Base-by-base conservation (phyloP, 2,797 vertebrate species). In the Enteromius fasciolatus region DNA sequence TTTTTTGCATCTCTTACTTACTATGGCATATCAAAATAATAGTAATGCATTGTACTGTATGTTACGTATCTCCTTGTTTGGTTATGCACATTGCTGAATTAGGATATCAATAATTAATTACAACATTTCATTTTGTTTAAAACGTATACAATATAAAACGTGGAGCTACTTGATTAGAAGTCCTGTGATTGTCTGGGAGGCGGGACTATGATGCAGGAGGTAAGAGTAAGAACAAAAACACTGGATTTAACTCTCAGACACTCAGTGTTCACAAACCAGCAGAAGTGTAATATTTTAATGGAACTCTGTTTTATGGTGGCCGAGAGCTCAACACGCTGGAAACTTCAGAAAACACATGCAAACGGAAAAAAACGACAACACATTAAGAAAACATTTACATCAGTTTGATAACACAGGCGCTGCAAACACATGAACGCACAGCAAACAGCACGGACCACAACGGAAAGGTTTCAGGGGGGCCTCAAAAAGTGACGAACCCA, bases 111-210 rank as follows among this genome's bases (percentile, higher is more conserved):
- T 12, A 50, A 50, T 50, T 2, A 28, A 72, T 48, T 72, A 11
- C 23, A 72, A 6, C 25, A 72, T 44, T 67, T 67, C 0, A 67
- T 39, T 69, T 69, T 25, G 64, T n/a, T 12, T 39, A n/a, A 68
- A 15, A 70, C 18, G 68, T 48, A 28, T 15, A 48, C 1, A 1
- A 18, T 70, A 48, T 33, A 33, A 52, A 70, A 33, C 7, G 28
- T 46, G 67, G 39, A 12, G 70, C 48, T 36, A 14, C 70, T 52
- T 73, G 25, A 50, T 72, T 72, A 50, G 9, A 72, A 50, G 17
- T 72, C 23, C 25, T 48, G 70, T 54, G 48, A 36, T 36, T n/a
- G 25, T 3, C 5, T 74, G 36, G 11, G 18, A 54, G 48, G 33
- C 1, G 10, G 33, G 4, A 66, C 8, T 31, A 73, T 10, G 18